These are phyloP conservation scores for Dugesia japonica DNA, from an alignment of 2,888 invertebrate genomes.

Conservation along the genomic window DNA sequence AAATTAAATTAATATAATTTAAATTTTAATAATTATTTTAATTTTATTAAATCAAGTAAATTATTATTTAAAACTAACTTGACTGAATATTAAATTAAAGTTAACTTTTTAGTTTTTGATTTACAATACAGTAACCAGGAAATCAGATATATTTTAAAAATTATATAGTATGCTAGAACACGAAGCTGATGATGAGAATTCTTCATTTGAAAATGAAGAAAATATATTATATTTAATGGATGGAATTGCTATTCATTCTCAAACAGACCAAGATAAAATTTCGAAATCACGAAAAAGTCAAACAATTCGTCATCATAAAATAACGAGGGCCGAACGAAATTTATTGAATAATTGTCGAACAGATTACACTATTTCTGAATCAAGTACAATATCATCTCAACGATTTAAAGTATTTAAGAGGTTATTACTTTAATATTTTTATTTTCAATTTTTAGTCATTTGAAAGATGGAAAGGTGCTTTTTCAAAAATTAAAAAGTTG, in stretches of 20 bases:
- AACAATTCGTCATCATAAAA: background rate
- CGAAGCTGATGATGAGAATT: background rate
- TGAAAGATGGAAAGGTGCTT: background rate
- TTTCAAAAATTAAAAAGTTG: background rate
- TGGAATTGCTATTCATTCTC: constrained; percentile 7
- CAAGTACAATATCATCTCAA: too few species aligned
- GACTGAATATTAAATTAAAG: too few species aligned
- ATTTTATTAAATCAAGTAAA: too few species aligned
- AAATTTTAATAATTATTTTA: too few species aligned
- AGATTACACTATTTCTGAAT: too few species aligned
- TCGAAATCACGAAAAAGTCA: background rate
- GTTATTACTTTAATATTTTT: too few species aligned
- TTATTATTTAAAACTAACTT: too few species aligned
- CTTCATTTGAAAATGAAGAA: background rate
- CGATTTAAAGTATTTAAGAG: too few species aligned
- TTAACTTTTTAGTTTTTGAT: too few species aligned
- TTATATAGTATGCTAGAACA: background rate
- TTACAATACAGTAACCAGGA: too few species aligned
- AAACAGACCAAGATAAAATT: background rate
- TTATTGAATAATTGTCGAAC: background rate
- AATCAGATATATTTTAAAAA: too few species aligned
- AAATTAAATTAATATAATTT: too few species aligned
- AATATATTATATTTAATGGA: background rate
- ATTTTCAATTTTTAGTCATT: background rate
- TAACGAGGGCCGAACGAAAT: background rate